phyloP scores from a whole-genome alignment of 2,113 vertebrate species.

The Sapajus apella region DNA sequence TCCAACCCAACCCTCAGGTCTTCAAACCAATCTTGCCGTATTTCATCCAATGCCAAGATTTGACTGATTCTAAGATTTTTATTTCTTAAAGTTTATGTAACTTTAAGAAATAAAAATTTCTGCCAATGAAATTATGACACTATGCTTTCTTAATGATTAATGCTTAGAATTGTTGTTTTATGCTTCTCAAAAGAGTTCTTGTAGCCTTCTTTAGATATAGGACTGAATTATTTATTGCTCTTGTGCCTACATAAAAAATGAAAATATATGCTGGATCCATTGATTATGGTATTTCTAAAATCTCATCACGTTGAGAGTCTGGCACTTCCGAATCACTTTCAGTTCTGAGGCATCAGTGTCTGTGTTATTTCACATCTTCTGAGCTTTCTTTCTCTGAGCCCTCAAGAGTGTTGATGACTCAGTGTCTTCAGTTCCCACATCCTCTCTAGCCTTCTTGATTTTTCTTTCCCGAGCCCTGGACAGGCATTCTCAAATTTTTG shows the following conservation, averaged over 20 bases:
- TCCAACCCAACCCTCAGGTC: not conserved
- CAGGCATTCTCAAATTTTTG: not conserved
- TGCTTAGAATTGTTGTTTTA: not conserved
- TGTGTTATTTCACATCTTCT: not conserved
- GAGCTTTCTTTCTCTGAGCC: no score
- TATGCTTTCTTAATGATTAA: not conserved
- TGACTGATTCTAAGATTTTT: not conserved
- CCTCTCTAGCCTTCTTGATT: not conserved
- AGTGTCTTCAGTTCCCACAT: not conserved
- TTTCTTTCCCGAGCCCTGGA: not conserved
- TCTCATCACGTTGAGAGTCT: accelerated
- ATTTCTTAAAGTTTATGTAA: not conserved
- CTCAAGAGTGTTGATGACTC: not conserved
- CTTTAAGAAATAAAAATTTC: not conserved
- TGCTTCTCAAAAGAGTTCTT: not conserved
- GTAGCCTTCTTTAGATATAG: not conserved
- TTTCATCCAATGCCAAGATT: not conserved
- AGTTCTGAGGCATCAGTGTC: accelerated
- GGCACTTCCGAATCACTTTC: not conserved
- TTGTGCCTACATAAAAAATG: not conserved
- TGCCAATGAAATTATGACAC: not conserved
- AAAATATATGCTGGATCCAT: not conserved
- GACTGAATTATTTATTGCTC: not conserved
- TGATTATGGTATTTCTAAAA: not conserved
- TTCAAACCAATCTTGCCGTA: not conserved